phyloP scores from a whole-genome alignment of 2,113 vertebrate species.

The Gadus chalcogrammus region DNA sequence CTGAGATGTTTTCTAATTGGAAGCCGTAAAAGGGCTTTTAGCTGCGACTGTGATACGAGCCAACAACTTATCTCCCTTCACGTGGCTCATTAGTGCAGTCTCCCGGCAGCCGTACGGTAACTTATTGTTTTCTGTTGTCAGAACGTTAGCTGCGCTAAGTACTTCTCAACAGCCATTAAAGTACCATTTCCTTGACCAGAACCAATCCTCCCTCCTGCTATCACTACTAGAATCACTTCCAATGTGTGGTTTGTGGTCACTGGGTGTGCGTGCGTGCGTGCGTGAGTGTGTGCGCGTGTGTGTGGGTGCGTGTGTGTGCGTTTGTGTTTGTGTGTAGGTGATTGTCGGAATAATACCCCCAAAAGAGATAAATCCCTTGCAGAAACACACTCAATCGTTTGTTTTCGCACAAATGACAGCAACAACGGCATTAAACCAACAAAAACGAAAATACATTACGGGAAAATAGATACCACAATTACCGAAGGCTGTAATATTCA shows the following conservation, averaged over 20 bases:
- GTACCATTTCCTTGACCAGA: slow-evolving; percentile 49
- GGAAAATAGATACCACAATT: too few species aligned
- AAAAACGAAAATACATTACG: too few species aligned
- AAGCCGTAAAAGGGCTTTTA: slow-evolving; percentile 54
- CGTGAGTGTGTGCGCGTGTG: too few species aligned
- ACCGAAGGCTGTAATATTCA: too few species aligned
- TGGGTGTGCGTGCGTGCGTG: slow-evolving; percentile 29
- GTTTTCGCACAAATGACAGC: too few species aligned
- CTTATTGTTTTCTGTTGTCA: slow-evolving; percentile 58
- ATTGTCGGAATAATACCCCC: too few species aligned
- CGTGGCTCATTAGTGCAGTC: slow-evolving; percentile 58
- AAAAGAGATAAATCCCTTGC: too few species aligned
- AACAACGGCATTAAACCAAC: too few species aligned
- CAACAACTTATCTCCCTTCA: slow-evolving; percentile 47
- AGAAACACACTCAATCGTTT: too few species aligned
- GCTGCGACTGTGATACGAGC: slow-evolving; percentile 48
- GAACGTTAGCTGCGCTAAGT: slow-evolving; percentile 43
- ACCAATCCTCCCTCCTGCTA: slow-evolving; percentile 2
- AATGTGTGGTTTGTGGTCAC: slow-evolving; percentile 16
- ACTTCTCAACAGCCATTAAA: slow-evolving; percentile 57
- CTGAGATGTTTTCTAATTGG: slow-evolving; percentile 29
- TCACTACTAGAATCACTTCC: slow-evolving; percentile 22
- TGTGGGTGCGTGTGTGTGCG: too few species aligned
- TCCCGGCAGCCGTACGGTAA: slow-evolving; percentile 38
- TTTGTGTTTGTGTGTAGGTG: too few species aligned